phyloP scores from a whole-genome alignment of 2,888 invertebrate genomes.

The Lasioglossum pauxillum region DNA sequence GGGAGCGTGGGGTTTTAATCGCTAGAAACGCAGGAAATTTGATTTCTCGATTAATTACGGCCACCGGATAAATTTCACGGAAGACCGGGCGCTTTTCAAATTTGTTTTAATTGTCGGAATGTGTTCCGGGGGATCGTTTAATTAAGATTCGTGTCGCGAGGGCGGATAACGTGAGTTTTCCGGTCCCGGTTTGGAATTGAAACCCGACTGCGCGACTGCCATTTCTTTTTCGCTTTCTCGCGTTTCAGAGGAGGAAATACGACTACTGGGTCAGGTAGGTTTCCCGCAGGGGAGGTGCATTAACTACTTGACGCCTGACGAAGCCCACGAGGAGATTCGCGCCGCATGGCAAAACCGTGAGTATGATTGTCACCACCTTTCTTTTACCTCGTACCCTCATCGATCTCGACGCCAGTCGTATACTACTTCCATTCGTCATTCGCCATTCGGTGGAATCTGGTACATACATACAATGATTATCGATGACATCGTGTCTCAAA shows the following conservation, averaged over 20 bases:
- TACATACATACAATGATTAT: background rate
- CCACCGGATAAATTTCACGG: background rate
- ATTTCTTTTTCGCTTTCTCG: slow-evolving; percentile 25
- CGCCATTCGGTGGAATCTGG: background rate
- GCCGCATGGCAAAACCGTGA: slow-evolving; percentile 89
- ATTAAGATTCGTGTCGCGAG: slow-evolving; percentile 1
- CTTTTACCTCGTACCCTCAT: slow-evolving; percentile 13
- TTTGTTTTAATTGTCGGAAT: background rate
- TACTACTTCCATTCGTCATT: background rate
- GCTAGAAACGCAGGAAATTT: background rate
- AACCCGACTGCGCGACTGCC: background rate
- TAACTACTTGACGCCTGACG: slow-evolving; percentile 91
- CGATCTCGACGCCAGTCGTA: background rate
- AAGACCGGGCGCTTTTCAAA: background rate
- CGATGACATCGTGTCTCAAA: background rate
- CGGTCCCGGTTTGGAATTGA: slow-evolving; percentile 30
- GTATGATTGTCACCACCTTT: slow-evolving; percentile 61
- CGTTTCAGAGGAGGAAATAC: slow-evolving; percentile 89
- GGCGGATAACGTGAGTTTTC: background rate
- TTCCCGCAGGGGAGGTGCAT: slow-evolving; percentile 91
- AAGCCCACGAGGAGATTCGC: slow-evolving; percentile 89
- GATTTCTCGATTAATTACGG: background rate
- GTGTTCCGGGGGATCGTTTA: background rate
- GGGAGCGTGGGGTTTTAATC: background rate
- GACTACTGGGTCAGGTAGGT: slow-evolving; percentile 88